Evolutionary conservation across 2,888 invertebrate genomes (phyloP), one percentile per base, ranked within the genome.

Genomic region (Agrilus biguttatus): DNA sequence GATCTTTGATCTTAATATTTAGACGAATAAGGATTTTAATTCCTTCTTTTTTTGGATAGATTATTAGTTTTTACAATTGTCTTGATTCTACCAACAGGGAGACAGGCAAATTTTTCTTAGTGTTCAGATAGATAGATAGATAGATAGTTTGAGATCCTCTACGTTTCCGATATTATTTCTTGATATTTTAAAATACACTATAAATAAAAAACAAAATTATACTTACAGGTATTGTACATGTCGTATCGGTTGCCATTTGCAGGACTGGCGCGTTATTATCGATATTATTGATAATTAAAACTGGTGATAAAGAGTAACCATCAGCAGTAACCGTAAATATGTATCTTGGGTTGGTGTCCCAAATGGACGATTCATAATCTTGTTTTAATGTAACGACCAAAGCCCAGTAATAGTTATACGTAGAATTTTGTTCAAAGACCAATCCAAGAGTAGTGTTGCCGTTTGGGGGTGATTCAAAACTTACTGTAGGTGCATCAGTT

Each of bases 191-290:
- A 14, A 14, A 4, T 17, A 17, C 17, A 4, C 4, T 4, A 17
- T 17, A 17, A 17, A 17, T 17, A 3, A 3, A n/a, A 21, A 4
- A 13, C 21, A 19, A 37, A 17, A 7, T 37, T n/a, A 19, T 33
- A 39, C 41, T 45, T 41, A 45, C 45, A 6, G 37, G 13, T 14
- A 45, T 45, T 41, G 32, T 19, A 33, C 45, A 45, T n/a, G 38
- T 35, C 14, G 17, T 28, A 1, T 35, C 13, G 4, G 13, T 6
- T 14, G 21, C 13, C 13, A 3, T 19, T 19, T 40, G 17, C 10
- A 41, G 41, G 8, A 39, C 17, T 10, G 45, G 45, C 1, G n/a
- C 5, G 32, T 44, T 41, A 39, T 45, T 41, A 17, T 45, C 45
- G 6, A 45, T 7, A 33, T 45, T 45, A n/a, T 17, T 36, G 10